phyloP scores from a whole-genome alignment of 2,888 invertebrate genomes.

The Agrochola circellaris region DNA sequence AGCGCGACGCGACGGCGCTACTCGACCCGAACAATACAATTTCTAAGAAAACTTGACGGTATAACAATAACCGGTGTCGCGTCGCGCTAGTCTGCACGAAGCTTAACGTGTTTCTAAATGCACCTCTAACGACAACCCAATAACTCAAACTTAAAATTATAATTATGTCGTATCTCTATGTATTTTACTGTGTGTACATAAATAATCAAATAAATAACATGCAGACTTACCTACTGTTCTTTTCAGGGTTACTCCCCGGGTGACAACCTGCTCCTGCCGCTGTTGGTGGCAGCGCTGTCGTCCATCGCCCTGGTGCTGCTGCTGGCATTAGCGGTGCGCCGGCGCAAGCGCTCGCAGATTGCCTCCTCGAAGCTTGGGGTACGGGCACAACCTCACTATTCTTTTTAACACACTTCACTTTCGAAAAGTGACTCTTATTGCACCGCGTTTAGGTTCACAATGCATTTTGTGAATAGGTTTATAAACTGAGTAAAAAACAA shows the following conservation, averaged over 20 bases:
- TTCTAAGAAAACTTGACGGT: too few species aligned
- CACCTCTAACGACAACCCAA: too few species aligned
- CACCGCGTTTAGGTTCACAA: not conserved
- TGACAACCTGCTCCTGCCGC: conserved; percentile 91
- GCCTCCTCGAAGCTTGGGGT: conserved; percentile 86
- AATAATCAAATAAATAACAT: not conserved
- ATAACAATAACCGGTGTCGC: too few species aligned
- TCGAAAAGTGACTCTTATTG: not conserved
- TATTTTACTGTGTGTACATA: too few species aligned
- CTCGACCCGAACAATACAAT: too few species aligned
- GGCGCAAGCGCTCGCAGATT: conserved; percentile 81
- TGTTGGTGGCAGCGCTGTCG: conserved; percentile 87
- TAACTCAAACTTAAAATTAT: too few species aligned
- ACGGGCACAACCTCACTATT: conserved; percentile 43
- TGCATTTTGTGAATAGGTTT: too few species aligned
- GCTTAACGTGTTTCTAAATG: too few species aligned
- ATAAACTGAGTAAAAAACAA: too few species aligned
- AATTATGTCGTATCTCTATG: too few species aligned
- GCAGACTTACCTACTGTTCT: not conserved
- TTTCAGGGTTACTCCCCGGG: conserved; percentile 91
- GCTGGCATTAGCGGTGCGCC: conserved; percentile 89
- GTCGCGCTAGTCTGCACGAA: too few species aligned
- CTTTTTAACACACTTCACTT: not conserved
- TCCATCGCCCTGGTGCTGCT: conserved; percentile 87
- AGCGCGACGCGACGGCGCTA: too few species aligned